Conservation (phyloP, 2,888 invertebrate genomes). For the Lithodes maja region DNA sequence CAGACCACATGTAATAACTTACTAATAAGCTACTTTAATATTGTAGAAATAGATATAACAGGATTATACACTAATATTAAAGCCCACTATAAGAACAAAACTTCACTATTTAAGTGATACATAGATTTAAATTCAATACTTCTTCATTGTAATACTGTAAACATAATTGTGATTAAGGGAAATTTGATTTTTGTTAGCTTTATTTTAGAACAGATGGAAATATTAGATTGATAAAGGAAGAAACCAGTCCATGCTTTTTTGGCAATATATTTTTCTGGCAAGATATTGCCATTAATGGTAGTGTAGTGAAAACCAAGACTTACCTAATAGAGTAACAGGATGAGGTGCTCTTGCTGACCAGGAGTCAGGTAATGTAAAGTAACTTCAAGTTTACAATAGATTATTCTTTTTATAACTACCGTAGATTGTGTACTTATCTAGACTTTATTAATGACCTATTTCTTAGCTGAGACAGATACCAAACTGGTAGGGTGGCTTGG, state of each 20-base stretch:
- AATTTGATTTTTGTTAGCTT: conserved; percentile 19
- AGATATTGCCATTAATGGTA: conserved; percentile 61
- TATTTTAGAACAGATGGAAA: conserved; percentile 46
- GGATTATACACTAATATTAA: not conserved
- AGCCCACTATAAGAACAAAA: not conserved
- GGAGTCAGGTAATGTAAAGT: conserved; percentile 34
- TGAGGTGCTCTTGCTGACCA: conserved; percentile 47
- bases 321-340: conserved; percentile 45
- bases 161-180: not conserved
- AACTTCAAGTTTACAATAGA: conserved; percentile 27
- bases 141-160: not conserved
- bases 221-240: conserved; percentile 52
- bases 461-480: conserved; percentile 48
- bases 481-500: not conserved
- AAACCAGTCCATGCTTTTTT: conserved; percentile 65
- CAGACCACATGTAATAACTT: conserved; percentile 9
- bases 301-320: conserved; percentile 50
- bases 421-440: conserved; percentile 35
- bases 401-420: conserved; percentile 29
- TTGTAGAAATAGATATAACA: conserved; percentile 2
- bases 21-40: not conserved
- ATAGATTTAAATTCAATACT: not conserved
- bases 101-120: no score
- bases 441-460: conserved; percentile 39
- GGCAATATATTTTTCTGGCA: conserved; percentile 66